Base-by-base conservation (phyloP, 1,140 invertebrate species). In the Drosophila parabipectinata region DNA sequence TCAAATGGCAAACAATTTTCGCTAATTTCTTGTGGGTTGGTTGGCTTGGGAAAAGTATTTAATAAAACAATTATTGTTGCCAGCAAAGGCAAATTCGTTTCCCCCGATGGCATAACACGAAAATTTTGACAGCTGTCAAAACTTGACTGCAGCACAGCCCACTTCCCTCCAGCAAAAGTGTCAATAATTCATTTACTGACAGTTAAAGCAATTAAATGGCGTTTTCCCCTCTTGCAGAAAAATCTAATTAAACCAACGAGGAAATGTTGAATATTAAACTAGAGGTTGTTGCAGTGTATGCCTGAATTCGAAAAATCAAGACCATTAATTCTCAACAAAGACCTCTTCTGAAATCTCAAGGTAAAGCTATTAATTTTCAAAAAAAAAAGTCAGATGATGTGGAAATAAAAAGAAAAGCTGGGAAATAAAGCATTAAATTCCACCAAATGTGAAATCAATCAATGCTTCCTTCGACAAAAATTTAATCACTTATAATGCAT, bases 91-190 rank as follows among this genome's bases (percentile, higher is more conserved):
- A 1, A 7, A 28, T 34, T 52, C 50, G 14, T 26, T 32, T 15
- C 26, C 59, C 34, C 47, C 30, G 44, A 50, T 61, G 28, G 34
- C 57, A 21, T 34, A 61, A 41, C 44, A 62, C 52, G 63, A 48
- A 78, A 71, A 59, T 76, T 76, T 85, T 81, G 82, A 85, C 81
- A 85, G 82, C 81, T 85, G 81, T 81, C 81, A 84, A 74, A 87
- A 81, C 57, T 80, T 60, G 77, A 69, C 63, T 80, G 51, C 50
- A 68, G 51, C 50, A 68, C 61, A 50, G 53, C 50, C 66, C 24
- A 47, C 48, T 10, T 34, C 50, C 39, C 53, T 10, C 15, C 39
- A 8, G 39, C 14, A 64, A 54, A 54, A 58, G 53, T 41, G 37
- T 61, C 71, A 68, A 77, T 74, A 81, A 77, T 77, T 77, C 72